Conservation (phyloP, 2,797 vertebrate species). For the Macropodus opercularis region DNA sequence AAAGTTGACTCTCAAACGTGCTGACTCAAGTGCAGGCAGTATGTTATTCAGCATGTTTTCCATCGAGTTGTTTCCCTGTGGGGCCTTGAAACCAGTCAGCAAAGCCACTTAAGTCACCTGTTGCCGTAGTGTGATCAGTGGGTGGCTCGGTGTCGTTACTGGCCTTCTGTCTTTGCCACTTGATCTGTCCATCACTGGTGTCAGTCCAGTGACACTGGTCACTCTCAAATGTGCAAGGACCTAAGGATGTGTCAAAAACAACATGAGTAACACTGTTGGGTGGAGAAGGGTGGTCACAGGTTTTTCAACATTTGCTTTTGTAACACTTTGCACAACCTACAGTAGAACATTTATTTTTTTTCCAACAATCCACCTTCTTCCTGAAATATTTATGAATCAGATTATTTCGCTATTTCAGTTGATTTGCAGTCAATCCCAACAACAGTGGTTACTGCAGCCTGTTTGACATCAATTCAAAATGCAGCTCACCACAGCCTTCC, state of each 20-base stretch:
- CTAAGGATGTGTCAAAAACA: conserved; percentile 47
- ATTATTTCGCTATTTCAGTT: no score
- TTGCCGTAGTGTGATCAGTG: conserved; percentile 73
- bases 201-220: conserved; percentile 77
- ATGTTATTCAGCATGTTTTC: neutral
- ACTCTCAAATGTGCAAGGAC: conserved; percentile 80
- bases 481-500: conserved; percentile 75
- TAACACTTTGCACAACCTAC: neutral
- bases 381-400: no score
- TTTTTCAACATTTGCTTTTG: neutral
- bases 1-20: conserved; percentile 4
- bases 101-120: conserved; percentile 63
- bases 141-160: conserved; percentile 63
- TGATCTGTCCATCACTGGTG: conserved; percentile 57
- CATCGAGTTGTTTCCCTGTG: neutral
- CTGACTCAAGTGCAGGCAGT: neutral
- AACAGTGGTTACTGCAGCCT: neutral
- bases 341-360: no score
- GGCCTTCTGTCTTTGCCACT: conserved; percentile 77
- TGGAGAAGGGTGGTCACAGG: neutral
- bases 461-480: neutral
- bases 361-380: no score
- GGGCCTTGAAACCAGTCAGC: neutral
- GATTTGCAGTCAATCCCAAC: no score
- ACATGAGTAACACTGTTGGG: neutral